Conservation (phyloP, 2,888 invertebrate species). For the Lysandra bellargus region DNA sequence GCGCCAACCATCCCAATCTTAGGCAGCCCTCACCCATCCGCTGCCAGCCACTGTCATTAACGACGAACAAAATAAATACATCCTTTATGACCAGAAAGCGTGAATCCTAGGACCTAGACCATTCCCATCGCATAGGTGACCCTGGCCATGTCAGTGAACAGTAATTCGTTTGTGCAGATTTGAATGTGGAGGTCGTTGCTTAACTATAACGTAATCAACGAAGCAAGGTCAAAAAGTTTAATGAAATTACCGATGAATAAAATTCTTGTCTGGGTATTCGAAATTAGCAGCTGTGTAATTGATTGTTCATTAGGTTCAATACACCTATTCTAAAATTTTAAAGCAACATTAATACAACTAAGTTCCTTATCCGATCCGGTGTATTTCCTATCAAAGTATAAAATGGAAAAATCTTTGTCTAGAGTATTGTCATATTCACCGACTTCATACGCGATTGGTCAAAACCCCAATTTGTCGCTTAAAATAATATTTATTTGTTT, state of each 20-base stretch:
- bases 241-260: slow-evolving; percentile 2
- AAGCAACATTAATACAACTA: neutral
- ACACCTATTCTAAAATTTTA: neutral
- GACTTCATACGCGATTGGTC: no score
- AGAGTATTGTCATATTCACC: no score
- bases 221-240: neutral
- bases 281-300: slow-evolving; percentile 5
- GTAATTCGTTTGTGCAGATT: neutral
- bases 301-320: neutral
- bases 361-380: neutral
- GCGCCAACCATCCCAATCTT: no score
- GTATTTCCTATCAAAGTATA: neutral
- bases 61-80: no score
- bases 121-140: no score
- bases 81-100: neutral
- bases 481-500: no score
- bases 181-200: neutral
- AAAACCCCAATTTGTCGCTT: no score
- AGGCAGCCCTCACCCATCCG: no score
- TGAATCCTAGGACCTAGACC: no score
- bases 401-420: no score
- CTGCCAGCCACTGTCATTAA: no score
- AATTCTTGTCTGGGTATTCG: neutral
- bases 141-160: neutral
- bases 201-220: neutral